Base-by-base conservation (phyloP, 2,888 invertebrate genomes). In the Drosophila austrosaltans region DNA sequence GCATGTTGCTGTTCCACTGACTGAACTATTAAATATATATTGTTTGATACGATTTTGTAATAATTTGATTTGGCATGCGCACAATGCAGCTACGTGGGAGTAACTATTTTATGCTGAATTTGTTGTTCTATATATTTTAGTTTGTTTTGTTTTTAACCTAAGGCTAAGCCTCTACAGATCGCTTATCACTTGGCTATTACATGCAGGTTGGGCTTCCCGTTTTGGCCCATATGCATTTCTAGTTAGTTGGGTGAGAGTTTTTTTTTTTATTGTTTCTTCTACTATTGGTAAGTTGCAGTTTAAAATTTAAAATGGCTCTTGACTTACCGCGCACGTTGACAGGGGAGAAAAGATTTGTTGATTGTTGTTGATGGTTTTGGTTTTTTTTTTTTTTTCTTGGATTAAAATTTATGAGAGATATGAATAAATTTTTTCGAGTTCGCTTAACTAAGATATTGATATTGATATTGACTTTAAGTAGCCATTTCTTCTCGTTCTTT, bases 241-340 rank as follows among this genome's bases (percentile, higher is more conserved):
- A 83, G 39, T 53, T 72, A 59, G 63, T 3, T 61, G 48, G 48
- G 22, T 22, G n/a, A 22, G 48, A 44, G 20, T 59, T 60, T 62
- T 64, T 28, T 28, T 28, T 28, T 28, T 32, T 32, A 53, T 69
- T 71, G 57, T 32, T 42, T 53, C 39, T 8, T 30, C 36, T 68
- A 87, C 86, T 82, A 86, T 30, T 30, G 3, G 28, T 4, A n/a
- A 36, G 68, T 75, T 75, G 54, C 63, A 20, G 48, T 32, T 75
- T 78, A 79, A 53, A 68, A 63, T 70, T 70, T 82, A 59, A 78
- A 82, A 80, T 86, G 69, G 86, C 74, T 83, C 73, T 86, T 61
- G 76, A 83, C 83, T 83, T 83, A 83, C 83, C 83, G 83, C 86
- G 73, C 78, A 75, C 66, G 86, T 80, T 80, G 83, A 76, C 69